These are phyloP conservation scores for Sardina pilchardus DNA, from an alignment of 2,113 vertebrate species.

Conservation along the genomic window DNA sequence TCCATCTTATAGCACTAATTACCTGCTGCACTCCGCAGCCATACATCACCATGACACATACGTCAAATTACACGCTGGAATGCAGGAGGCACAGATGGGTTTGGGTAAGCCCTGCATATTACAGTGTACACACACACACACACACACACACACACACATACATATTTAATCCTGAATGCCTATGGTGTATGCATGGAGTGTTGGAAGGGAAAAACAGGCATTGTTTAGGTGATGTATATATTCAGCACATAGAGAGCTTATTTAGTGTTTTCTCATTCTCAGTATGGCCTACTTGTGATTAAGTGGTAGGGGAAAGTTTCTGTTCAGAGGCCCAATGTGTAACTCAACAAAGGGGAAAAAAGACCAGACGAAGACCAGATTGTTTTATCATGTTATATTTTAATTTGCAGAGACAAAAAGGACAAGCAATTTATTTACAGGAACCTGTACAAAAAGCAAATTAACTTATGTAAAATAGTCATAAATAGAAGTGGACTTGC, in stretches of 20 bases:
- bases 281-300: no score
- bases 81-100: constrained; percentile 4
- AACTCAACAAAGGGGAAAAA: not conserved
- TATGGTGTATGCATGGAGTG: not conserved
- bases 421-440: constrained; percentile 99
- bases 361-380: not conserved
- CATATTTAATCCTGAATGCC: not conserved
- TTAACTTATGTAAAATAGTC: constrained; percentile 99
- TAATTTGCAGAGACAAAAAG: constrained; percentile 99
- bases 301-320: no score
- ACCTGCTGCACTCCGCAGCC: not conserved
- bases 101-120: not conserved
- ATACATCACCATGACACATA: constrained; percentile 6
- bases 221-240: not conserved
- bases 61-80: not conserved
- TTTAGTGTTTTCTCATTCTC: not conserved
- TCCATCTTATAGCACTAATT: not conserved
- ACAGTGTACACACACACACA: constrained; percentile 1
- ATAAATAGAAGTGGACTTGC: constrained; percentile 99
- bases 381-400: constrained; percentile 96
- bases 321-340: not conserved
- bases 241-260: not conserved
- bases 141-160: not conserved
- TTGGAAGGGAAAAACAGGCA: not conserved
- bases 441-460: constrained; percentile 99